phyloP scores from a whole-genome alignment of 2,888 invertebrate species.

The Meghimatium bilineatum region DNA sequence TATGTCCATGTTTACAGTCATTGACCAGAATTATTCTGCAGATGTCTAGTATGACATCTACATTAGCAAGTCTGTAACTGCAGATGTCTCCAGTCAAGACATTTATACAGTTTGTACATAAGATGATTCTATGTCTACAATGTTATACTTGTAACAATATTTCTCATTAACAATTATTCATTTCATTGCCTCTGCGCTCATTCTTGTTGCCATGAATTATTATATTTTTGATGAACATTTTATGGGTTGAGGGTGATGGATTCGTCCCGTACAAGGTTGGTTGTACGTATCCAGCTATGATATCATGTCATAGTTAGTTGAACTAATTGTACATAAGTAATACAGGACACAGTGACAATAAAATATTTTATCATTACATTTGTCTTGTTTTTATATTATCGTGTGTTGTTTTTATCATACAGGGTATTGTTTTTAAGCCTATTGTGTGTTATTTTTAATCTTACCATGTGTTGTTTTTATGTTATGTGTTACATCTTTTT shows the following conservation, averaged over 20 bases:
- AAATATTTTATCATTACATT: not conserved
- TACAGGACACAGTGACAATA: too few species aligned
- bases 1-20: too few species aligned
- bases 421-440: not conserved
- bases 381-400: not conserved
- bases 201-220: too few species aligned
- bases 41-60: too few species aligned
- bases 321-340: too few species aligned
- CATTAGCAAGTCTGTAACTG: too few species aligned
- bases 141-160: too few species aligned
- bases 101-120: slow-evolving; percentile 46
- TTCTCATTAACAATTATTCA: too few species aligned
- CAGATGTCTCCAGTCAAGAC: too few species aligned
- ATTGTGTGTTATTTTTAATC: not conserved
- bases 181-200: too few species aligned
- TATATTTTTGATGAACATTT: slow-evolving; percentile 18
- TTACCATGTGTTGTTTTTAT: not conserved
- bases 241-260: slow-evolving; percentile 32
- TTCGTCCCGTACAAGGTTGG: not conserved
- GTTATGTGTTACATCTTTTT: not conserved
- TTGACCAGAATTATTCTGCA: too few species aligned
- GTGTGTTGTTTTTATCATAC: not conserved
- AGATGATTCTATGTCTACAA: slow-evolving; percentile 26
- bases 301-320: too few species aligned
- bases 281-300: not conserved